Evolutionary conservation across 2,797 vertebrate genomes (phyloP), one percentile per base, ranked within the genome.

Genomic region (Alcedo quadribrachys): DNA sequence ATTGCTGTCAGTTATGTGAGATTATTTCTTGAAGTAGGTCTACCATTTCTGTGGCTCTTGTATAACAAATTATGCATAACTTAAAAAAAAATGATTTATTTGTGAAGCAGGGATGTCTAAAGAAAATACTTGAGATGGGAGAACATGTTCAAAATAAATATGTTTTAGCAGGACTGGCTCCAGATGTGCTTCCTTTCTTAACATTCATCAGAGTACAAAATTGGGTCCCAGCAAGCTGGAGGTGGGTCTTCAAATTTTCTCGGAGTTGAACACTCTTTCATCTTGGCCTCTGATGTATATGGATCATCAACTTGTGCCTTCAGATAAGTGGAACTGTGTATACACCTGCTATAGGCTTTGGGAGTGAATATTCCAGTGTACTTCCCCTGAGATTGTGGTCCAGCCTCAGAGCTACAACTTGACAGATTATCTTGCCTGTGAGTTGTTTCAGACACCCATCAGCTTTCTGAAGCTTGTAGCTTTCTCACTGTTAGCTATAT

Each of bases 131-230:
- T 66, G 42, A 81, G 58, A 12, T 87, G 46, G 28, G 37, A 93
- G 51, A 67, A 84, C 11, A 2, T 27, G 3, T 68, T 74, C 9
- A 5, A 69, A 96, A 94, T 96, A 93, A 95, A 93, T 21, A 43
- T 1, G 12, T 32, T 60, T 83, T 10, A 84, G 43, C 35, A 83
- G 30, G 43, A 40, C 37, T 3, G 2, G 19, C 55, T 92, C 73
- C 33, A 63, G 24, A 8, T 73, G 60, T 66, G 27, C 33, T 81
- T 95, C 19, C 9, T 85, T 94, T 83, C 53, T n/a, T 62, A 62
- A 8, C 5, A 0, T 37, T 57, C 6, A 3, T 40, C 7, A 8
- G 11, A 42, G 32, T 69, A 24, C 7, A 17, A 0, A 57, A 20
- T 30, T 75, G 42, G 45, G 19, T 70, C 25, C 32, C 25, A 25